Evolutionary conservation across 2,113 vertebrate genomes (phyloP), one percentile per base, ranked within the genome.

Genomic region (Nothobranchius furzeri): DNA sequence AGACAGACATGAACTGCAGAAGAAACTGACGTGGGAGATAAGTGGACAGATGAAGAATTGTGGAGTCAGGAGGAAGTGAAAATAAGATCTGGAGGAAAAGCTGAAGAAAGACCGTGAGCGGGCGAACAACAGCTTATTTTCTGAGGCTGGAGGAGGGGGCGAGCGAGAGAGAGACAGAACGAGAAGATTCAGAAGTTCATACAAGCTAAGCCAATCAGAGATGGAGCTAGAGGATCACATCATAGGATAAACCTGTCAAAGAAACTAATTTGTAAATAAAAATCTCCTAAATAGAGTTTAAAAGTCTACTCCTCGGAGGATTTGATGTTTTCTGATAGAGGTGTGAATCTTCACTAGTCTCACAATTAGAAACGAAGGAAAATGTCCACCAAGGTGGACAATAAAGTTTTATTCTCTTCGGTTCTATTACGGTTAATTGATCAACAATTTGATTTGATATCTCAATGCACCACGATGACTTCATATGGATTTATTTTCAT

Each of bases 21-120:
- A 25, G 43, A 11, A 1, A 45, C 43, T 12, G 43, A 42, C 20
- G 40, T 2, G 43, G 6, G 50, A 53, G 56, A 60, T 37, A 55
- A 45, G 70, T 9, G 42, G 48, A 75, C 54, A 17, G 49, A 63
- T 20, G 20, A 53, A 12, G 54, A 64, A 42, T 6, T 4, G 61
- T 15, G 15, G 55, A 70, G 65, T 56, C 48, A 48, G 52, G 45
- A 60, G 24, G 61, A 57, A 50, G 13, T 42, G 15, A 60, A 65
- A 14, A 14, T 45, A 24, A 56, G 35, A 45, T 42, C 69, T 60
- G 47, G 62, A 53, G 17, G 43, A 15, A 9, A 10, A 63, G 55
- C 58, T 4, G 12, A 12, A 5, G 12, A 35, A 10, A 13, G 20
- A 53, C 24, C 12, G 51, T 12, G 24, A 12, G 24, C 11, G 51